Evolutionary conservation across 2,797 vertebrate genomes (phyloP).

Genomic region (Megalops cyprinoides): DNA sequence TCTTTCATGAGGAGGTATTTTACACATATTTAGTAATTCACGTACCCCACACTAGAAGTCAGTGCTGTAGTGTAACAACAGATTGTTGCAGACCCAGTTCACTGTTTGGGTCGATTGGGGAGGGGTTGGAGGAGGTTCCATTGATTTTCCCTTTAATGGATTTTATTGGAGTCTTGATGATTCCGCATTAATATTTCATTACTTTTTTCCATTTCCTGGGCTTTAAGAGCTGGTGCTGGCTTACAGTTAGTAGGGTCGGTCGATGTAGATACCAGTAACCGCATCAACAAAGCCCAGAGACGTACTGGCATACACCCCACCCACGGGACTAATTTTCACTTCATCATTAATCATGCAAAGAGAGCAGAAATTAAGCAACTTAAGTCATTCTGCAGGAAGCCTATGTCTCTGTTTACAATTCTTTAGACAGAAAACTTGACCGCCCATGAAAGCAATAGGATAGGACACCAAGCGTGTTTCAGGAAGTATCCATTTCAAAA

Average conservation of each 20-base stretch:
- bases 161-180: slow-evolving; percentile 57
- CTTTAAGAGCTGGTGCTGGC: slow-evolving; percentile 45
- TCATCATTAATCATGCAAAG: slow-evolving; percentile 7
- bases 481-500: background rate
- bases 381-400: background rate
- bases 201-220: slow-evolving; percentile 58
- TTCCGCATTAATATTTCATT: slow-evolving; percentile 69
- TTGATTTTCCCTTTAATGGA: slow-evolving; percentile 63
- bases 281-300: background rate
- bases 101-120: slow-evolving; percentile 19
- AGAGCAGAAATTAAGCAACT: background rate
- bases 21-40: background rate
- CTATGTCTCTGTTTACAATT: background rate
- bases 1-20: background rate
- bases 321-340: background rate
- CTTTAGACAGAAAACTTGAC: background rate
- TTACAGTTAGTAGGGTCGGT: slow-evolving; percentile 45
- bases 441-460: background rate
- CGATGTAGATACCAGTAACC: slow-evolving; percentile 44
- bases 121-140: slow-evolving; percentile 37
- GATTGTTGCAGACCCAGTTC: background rate
- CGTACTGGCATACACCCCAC: background rate
- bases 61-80: slow-evolving; percentile 5
- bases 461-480: background rate
- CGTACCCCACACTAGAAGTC: background rate